Percentiles rank a stretch among this genome's conserved stretches.
These are phyloP conservation scores for Syrphus vitripennis DNA, from an alignment of 2,888 invertebrate species.

Conservation along the genomic window DNA sequence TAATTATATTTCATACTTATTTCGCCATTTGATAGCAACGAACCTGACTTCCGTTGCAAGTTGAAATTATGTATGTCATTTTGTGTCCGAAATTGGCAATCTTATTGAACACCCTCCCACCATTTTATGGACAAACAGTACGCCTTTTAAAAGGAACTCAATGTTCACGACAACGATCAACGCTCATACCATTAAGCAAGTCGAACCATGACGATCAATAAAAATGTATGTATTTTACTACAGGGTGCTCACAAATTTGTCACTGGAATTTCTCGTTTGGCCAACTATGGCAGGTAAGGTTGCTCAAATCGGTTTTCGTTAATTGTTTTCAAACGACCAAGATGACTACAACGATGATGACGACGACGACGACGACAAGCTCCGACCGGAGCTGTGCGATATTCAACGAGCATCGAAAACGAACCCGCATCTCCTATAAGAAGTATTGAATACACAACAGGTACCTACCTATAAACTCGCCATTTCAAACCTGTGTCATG, in stretches of 20 bases:
- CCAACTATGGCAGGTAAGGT: slow-evolving; percentile 55
- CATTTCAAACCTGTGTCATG: slow-evolving; percentile 8
- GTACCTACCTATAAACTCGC: slow-evolving; percentile 3
- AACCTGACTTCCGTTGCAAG: slow-evolving; percentile 65
- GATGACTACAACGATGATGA: not conserved
- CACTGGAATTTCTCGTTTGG: slow-evolving; percentile 67
- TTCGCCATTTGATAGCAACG: slow-evolving; percentile 17
- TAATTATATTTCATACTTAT: not conserved
- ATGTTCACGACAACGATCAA: not conserved
- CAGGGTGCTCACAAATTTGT: slow-evolving; percentile 59
- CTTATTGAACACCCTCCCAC: slow-evolving; percentile 50
- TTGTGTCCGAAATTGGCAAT: slow-evolving; percentile 38
- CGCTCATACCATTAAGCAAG: too few relatives aligned
- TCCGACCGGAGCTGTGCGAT: not conserved
- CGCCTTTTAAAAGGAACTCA: slow-evolving; percentile 47
- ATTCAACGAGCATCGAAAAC: not conserved
- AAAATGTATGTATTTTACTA: slow-evolving; percentile 52
- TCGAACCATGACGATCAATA: slow-evolving; percentile 47
- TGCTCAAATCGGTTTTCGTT: slow-evolving; percentile 67
- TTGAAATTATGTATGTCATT: slow-evolving; percentile 39
- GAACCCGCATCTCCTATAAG: not conserved
- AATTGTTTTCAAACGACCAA: slow-evolving; percentile 57
- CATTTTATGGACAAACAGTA: slow-evolving; percentile 47
- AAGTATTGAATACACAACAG: too few relatives aligned
- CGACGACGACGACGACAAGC: not conserved